These are phyloP conservation scores for Sylvia atricapilla DNA, from an alignment of 2,113 vertebrate genomes.

Conservation along the genomic window DNA sequence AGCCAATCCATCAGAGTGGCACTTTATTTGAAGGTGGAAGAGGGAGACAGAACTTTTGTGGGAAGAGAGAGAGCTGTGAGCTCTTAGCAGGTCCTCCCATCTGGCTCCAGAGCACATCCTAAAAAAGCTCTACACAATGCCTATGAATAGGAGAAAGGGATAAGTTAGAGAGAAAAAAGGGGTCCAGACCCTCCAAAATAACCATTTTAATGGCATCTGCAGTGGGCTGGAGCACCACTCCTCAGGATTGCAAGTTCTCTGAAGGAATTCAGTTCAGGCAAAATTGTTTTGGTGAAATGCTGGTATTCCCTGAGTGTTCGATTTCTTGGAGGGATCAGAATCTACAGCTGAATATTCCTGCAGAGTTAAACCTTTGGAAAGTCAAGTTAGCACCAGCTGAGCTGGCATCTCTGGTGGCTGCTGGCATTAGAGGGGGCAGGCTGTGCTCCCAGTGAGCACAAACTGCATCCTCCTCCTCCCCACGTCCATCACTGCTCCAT, in stretches of 20 bases:
- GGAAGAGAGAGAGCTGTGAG: not conserved
- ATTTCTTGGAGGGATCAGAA: not conserved
- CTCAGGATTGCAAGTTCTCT: not conserved
- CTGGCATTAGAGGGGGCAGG: not conserved
- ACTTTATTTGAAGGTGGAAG: not conserved
- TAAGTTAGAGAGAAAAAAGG: not conserved
- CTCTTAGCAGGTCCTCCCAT: not conserved
- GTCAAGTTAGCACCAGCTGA: not conserved
- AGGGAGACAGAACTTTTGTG: not conserved
- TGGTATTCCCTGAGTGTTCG: not conserved
- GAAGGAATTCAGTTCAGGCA: not conserved
- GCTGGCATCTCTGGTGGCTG: not conserved
- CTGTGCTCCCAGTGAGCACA: not conserved
- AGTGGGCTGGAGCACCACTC: not conserved
- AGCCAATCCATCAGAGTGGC: not conserved
- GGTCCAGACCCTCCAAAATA: not conserved
- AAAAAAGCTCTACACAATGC: not conserved
- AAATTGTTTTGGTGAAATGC: not conserved
- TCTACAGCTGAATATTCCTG: not conserved
- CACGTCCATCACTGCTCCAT: fast-evolving
- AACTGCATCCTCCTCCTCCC: not conserved
- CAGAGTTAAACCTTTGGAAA: not conserved
- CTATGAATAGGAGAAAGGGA: not conserved
- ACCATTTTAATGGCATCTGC: not conserved
- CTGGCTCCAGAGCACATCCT: not conserved